Conservation (phyloP, 1,140 invertebrate genomes). For the Heliconius congener region DNA sequence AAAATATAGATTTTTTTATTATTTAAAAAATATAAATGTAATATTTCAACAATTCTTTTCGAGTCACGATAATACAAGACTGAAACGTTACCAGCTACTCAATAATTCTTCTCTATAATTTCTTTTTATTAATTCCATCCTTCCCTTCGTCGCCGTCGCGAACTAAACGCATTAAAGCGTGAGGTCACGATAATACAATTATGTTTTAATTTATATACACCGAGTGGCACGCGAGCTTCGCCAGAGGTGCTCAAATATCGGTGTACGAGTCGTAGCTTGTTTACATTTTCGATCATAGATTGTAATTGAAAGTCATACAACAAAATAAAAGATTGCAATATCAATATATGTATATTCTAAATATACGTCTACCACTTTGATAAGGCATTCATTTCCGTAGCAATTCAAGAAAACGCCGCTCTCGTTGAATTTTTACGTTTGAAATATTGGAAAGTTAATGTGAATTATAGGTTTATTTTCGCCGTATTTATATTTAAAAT, state of each 20-base stretch:
- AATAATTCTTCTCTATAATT: conserved; percentile 32
- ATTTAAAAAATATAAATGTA: neutral
- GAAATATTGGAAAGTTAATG: no score
- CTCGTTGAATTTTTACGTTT: no score
- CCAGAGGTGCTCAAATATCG: conserved; percentile 28
- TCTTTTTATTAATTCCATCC: conserved; percentile 49
- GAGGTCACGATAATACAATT: conserved; percentile 80
- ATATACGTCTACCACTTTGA: no score
- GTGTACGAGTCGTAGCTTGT: neutral
- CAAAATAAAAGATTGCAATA: no score
- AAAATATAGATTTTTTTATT: neutral
- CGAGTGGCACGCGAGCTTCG: conserved; percentile 61
- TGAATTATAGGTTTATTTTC: no score
- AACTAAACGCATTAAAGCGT: conserved; percentile 58
- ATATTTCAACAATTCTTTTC: neutral
- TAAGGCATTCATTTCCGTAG: no score
- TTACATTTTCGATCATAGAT: neutral
- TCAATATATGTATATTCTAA: no score
- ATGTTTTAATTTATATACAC: conserved; percentile 80
- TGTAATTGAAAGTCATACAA: neutral
- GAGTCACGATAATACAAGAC: neutral
- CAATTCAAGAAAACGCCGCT: no score
- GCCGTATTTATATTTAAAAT: no score
- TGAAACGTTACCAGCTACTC: conserved; percentile 4
- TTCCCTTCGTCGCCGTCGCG: conserved; percentile 48